Conservation (phyloP, 2,113 vertebrate species). For the Heterocephalus glaber region DNA sequence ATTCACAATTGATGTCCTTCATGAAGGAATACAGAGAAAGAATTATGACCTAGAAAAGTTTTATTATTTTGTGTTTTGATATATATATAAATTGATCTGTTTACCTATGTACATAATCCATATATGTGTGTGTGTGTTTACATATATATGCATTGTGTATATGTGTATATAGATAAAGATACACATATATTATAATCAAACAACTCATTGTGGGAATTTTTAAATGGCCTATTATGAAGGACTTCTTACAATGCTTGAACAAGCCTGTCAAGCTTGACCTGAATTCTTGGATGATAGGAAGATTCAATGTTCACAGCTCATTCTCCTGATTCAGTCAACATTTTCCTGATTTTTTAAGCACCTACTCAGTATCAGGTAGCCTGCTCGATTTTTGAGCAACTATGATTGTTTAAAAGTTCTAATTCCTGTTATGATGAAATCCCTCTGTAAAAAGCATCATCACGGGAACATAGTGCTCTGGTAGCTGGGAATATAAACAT, state of each 20-base stretch:
- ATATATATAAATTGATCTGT: not conserved
- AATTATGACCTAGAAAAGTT: not conserved
- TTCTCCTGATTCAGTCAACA: not conserved
- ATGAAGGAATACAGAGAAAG: not conserved
- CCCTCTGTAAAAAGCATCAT: not conserved
- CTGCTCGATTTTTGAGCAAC: conserved; percentile 46
- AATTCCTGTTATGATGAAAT: conserved; percentile 5
- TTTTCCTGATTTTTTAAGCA: conserved; percentile 10
- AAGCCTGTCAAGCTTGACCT: not conserved
- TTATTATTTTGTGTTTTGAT: not conserved
- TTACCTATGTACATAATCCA: not conserved
- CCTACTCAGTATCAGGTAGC: not conserved
- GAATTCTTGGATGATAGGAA: not conserved
- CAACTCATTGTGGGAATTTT: not conserved
- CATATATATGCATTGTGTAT: not conserved
- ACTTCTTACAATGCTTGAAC: not conserved
- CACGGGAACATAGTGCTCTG: not conserved
- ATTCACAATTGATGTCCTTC: not conserved
- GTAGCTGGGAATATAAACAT: not conserved
- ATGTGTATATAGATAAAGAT: not conserved
- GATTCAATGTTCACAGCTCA: not conserved
- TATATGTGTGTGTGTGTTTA: too few relatives aligned
- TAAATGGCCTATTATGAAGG: conserved; percentile 6
- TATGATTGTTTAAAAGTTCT: conserved; percentile 48
- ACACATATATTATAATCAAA: not conserved